Conservation (phyloP, 2,888 invertebrate species). For the Abrostola triplasia region DNA sequence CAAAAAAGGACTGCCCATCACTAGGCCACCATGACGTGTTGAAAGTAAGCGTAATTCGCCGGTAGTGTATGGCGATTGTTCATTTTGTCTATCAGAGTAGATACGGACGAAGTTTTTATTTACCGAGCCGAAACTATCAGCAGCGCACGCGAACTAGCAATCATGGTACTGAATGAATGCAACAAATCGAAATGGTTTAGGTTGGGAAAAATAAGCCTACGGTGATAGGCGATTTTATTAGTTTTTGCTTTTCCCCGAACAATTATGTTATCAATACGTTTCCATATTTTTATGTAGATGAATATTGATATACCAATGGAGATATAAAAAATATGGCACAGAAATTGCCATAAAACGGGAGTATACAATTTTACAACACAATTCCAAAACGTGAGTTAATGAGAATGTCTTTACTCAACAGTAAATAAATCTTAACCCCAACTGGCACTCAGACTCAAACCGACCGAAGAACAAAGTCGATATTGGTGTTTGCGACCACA, state of each 20-base stretch:
- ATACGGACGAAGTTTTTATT: constrained; percentile 66
- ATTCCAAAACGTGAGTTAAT: too few species aligned
- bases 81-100: constrained; percentile 63
- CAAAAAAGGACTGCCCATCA: too few species aligned
- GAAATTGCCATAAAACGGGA: too few species aligned
- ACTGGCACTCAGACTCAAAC: too few species aligned
- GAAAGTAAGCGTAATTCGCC: not conserved
- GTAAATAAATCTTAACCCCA: too few species aligned
- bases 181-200: constrained; percentile 75
- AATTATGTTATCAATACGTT: constrained; percentile 5
- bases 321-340: too few species aligned
- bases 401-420: too few species aligned
- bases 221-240: constrained; percentile 56
- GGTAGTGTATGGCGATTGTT: constrained; percentile 62
- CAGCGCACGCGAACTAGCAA: constrained; percentile 80
- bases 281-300: not conserved
- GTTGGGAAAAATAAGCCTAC: constrained; percentile 36
- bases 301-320: too few species aligned
- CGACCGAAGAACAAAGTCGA: too few species aligned
- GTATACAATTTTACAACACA: too few species aligned
- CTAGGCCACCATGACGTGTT: too few species aligned
- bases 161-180: constrained; percentile 77
- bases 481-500: too few species aligned
- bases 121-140: constrained; percentile 73
- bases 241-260: constrained; percentile 38